Base-by-base conservation (phyloP, 2,888 invertebrate species). In the Hylaea fasciaria region DNA sequence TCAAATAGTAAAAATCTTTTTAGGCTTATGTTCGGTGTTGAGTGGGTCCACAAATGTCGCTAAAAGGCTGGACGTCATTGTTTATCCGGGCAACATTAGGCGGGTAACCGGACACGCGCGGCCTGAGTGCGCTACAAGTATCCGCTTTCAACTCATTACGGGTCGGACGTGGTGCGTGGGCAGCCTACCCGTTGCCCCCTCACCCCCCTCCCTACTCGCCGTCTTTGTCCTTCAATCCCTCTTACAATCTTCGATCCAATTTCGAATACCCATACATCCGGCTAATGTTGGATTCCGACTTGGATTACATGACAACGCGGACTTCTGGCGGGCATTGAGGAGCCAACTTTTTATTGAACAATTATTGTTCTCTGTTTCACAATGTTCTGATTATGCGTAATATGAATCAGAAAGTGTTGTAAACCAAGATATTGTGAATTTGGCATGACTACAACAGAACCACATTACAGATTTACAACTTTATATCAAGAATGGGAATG, bases 111-210 rank as follows among this genome's bases (percentile, higher is more conserved):
- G 91, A 92, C 91, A 92, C 91, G 91, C 88, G 85, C 91, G 87
- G 82, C 81, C 87, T 91, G 91, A 92, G 91, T 91, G 91, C 91
- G 91, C 89, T 92, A 92, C 91, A 92, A 91, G 91, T 92, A 92
- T 92, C 91, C 90, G 91, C 91, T 92, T 92, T 92, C 91, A 92
- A 92, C 91, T 92, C 91, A 92, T 92, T 92, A 92, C 89, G 84
- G 89, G 77, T 84, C 86, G 90, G 90, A 91, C 91, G 91, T 90
- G 89, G 90, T 90, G 89, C 91, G 91, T 91, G 88, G 90, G 88
- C 80, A 76, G 69, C 73, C 73, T 71, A 67, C 66, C 71, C 76
- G 62, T 71, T 62, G 68, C 71, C 75, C 73, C 77, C 79, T 72
- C 78, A 74, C 67, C 72, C 71, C 65, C 77, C n/a, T n/a, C 71